These are phyloP conservation scores for Temnothorax rugatulus DNA, from an alignment of 2,888 invertebrate genomes.

Conservation along the genomic window DNA sequence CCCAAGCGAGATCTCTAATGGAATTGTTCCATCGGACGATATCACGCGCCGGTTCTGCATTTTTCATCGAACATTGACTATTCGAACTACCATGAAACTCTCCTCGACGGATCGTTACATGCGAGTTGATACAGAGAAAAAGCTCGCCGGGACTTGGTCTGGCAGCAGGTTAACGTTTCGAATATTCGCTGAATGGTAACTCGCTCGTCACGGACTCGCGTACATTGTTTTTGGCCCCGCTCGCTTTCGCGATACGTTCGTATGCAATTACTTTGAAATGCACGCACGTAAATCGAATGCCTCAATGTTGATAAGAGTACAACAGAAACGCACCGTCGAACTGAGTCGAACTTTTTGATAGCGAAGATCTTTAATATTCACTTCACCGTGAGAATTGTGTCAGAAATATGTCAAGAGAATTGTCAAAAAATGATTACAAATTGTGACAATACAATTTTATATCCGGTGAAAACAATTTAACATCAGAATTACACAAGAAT, in stretches of 20 bases:
- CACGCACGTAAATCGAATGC: slow-evolving; percentile 23
- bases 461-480: background rate
- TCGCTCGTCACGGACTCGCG: slow-evolving; percentile 23
- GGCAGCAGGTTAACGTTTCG: slow-evolving; percentile 43
- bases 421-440: background rate
- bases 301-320: background rate
- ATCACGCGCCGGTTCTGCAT: slow-evolving; percentile 72
- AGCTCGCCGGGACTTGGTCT: slow-evolving; percentile 45
- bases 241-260: slow-evolving; percentile 33
- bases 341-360: background rate
- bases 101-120: slow-evolving; percentile 58
- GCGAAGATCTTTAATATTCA: background rate
- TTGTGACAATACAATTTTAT: background rate
- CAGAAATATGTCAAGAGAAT: background rate
- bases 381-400: background rate
- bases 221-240: slow-evolving; percentile 35
- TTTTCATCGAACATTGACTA: slow-evolving; percentile 73
- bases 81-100: slow-evolving; percentile 65
- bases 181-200: slow-evolving; percentile 44
- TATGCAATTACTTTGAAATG: slow-evolving; percentile 38
- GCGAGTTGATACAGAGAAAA: slow-evolving; percentile 52
- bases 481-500: background rate
- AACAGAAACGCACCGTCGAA: background rate
- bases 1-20: slow-evolving; percentile 76
- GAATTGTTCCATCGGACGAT: slow-evolving; percentile 75